Conservation (phyloP, 2,113 vertebrate species). For the Sinocyclocheilus anshuiensis region DNA sequence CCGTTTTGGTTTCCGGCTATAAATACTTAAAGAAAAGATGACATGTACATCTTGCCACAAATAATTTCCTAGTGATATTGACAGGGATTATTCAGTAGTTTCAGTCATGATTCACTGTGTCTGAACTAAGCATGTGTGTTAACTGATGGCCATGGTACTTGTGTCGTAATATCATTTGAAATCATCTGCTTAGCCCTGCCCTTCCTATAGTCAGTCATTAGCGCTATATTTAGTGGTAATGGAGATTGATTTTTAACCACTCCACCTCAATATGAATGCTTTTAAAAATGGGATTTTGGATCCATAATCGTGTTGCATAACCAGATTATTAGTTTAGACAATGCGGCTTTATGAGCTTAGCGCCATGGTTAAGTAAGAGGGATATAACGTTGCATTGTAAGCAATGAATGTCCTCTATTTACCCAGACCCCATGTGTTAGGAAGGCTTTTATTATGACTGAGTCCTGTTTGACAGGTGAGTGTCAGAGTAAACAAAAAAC, state of each 20-base stretch:
- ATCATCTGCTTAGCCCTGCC: neutral
- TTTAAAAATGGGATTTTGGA: neutral
- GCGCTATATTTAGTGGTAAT: neutral
- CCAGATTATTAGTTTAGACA: neutral
- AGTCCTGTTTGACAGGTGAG: neutral
- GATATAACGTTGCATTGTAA: neutral
- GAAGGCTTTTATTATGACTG: neutral
- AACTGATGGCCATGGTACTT: neutral
- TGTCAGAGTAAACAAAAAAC: no score
- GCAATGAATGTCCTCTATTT: neutral
- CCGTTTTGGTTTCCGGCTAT: no score
- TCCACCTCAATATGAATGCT: neutral
- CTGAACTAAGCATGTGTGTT: neutral
- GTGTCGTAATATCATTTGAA: neutral
- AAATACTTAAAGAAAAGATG: no score
- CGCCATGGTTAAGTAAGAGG: neutral
- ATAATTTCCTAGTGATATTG: no score
- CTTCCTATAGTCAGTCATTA: neutral
- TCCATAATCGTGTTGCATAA: slow-evolving; percentile 30
- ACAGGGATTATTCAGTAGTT: neutral
- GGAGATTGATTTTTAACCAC: neutral
- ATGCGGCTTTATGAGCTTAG: slow-evolving; percentile 7
- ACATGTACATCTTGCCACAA: no score
- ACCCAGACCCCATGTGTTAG: neutral
- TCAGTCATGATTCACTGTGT: neutral